Evolutionary conservation across 2,113 vertebrate species (phyloP), one percentile per base, ranked within the genome.

Genomic region (Carassius carassius): DNA sequence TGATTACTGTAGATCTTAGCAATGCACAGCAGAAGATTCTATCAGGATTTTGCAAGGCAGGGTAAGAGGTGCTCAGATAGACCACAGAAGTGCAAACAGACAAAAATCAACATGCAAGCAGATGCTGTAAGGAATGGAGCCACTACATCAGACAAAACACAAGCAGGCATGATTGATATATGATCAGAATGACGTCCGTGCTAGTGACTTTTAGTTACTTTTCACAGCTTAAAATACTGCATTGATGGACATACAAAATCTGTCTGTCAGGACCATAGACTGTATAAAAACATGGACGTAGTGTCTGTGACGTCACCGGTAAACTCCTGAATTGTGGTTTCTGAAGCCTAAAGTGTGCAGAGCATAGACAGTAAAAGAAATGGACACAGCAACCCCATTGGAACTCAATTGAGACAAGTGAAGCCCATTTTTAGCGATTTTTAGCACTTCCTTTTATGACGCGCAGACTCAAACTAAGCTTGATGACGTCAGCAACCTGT

Each of bases 31-130:
- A 74, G 13, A 74, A 49, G 21, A 74, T 51, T 75, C 6, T 8
- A 13, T 17, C 44, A 75, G n/a, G 44, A 75, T 51, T 75, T 49
- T 49, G n/a, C 23, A 23, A 65, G 41, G 9, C n/a, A 79, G 37
- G 23, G 54, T 54, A 78, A 78, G 54, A 35, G 54, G 29, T 78
- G 29, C 49, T 78, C 12, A 60, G 21, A 11, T 14, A 9, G 19
- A 78, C 12, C 32, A n/a, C 21, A 37, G 49, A 77, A 16, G 44
- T n/a, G 49, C 73, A 84, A 54, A 54, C 58, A 77, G 16, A 5
- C 7, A 84, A 51, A 54, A 56, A 80, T 65, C 37, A 16, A 47
- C 78, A 80, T 80, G 78, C 78, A 78, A 78, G 35, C 69, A 74
- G 37, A 80, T 11, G 23, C 29, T 29, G 44, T 25, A 69, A 84